Evolutionary conservation across 2,888 invertebrate species (phyloP), one percentile per base, ranked within the genome.

Genomic region (Mythimna pallens): DNA sequence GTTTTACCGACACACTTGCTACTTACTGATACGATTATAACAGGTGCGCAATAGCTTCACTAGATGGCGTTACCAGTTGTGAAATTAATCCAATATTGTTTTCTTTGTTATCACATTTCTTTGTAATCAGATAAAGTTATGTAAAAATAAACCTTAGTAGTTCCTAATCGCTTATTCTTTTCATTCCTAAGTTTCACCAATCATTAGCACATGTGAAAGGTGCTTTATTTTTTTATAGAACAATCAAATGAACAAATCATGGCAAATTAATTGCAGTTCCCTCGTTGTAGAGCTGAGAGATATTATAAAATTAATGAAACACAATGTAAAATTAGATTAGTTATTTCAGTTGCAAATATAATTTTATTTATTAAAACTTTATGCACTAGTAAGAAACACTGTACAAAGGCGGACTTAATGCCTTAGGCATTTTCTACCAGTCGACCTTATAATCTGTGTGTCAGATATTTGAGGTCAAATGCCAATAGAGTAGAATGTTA

Each of bases 381-480:
- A 25, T 25, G 25, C 25, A 25, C 25, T 25, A 25, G 25, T 25
- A 25, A 25, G 25, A 25, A 25, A 25, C 25, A 2, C 25, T 25
- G 25, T 25, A 25, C 25, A 25, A 25, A 25, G 25, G 25, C 25
- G 25, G 25, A 25, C 25, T 25, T 25, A 25, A 25, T 25, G 25
- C 25, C 25, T 25, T 25, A 25, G 25, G 25, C 25, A 25, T 25
- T 25, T 25, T 25, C 25, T 25, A 25, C 25, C 25, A 25, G 25
- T 25, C 2, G 25, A 25, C 25, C 25, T 25, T 25, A 25, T 25
- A 55, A 83, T 82, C 70, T 70, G 17, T 82, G 59, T 70, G 76
- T 80, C 67, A 70, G 25, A 43, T 30, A 64, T 64, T 54, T 58
- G n/a, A 71, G 80, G 73, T 80, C 73, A 81, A 73, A 80, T 61